These are phyloP conservation scores for Helogale parvula DNA, from an alignment of 2,113 vertebrate genomes.

Conservation along the genomic window DNA sequence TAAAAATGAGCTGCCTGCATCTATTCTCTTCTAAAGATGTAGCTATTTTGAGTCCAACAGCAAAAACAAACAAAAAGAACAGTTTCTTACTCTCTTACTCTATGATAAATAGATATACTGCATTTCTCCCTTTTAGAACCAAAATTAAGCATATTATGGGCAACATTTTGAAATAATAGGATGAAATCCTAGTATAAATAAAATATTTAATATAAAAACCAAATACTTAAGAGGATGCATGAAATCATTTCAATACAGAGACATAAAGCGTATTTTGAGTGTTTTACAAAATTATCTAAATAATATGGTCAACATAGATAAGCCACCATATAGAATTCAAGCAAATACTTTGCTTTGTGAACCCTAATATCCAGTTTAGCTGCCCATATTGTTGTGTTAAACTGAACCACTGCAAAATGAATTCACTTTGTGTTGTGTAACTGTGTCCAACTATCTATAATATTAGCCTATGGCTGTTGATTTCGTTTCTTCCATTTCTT, in stretches of 20 bases:
- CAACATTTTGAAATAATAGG: neutral
- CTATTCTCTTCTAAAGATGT: neutral
- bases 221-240: neutral
- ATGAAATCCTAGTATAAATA: neutral
- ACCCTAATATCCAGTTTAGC: neutral
- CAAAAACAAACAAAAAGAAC: too few species aligned
- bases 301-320: neutral
- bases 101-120: neutral
- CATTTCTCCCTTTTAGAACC: neutral
- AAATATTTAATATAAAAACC: neutral
- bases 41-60: neutral
- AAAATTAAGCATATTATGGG: neutral
- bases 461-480: neutral
- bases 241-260: neutral
- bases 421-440: neutral
- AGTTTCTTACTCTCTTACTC: neutral
- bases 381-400: neutral
- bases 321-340: neutral
- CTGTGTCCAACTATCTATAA: neutral
- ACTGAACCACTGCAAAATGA: neutral
- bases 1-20: neutral
- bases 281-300: neutral
- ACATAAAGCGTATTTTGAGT: neutral
- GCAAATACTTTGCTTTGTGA: neutral
- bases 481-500: conserved; percentile 21